phyloP scores from a whole-genome alignment of 1,140 invertebrate species.

The Drosophila pseudoobscura region DNA sequence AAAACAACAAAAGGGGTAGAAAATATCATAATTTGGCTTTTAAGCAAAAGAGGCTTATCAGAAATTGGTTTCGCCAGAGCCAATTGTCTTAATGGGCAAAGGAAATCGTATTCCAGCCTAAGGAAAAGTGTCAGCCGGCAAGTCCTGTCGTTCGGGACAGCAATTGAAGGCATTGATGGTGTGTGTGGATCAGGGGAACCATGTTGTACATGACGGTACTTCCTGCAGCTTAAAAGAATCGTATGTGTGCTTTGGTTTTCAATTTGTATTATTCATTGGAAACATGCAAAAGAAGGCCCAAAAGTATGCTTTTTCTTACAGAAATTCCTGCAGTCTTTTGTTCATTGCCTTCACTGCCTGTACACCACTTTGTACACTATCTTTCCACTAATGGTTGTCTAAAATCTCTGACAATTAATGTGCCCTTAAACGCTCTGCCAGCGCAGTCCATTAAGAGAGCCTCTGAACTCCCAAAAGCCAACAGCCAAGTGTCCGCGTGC shows the following conservation, averaged over 20 bases:
- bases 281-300: accelerated
- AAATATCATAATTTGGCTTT: slow-evolving; percentile 81
- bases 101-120: slow-evolving; percentile 51
- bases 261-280: too few relatives aligned
- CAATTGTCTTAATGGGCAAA: slow-evolving; percentile 76
- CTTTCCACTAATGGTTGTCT: not conserved
- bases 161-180: slow-evolving; percentile 37
- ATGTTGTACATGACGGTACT: slow-evolving; percentile 2
- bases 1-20: slow-evolving; percentile 41
- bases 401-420: not conserved
- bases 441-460: not conserved
- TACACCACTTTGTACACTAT: not conserved
- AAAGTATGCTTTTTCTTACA: not conserved
- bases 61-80: slow-evolving; percentile 76
- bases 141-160: slow-evolving; percentile 11
- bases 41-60: slow-evolving; percentile 80
- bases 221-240: not conserved
- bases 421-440: not conserved
- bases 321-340: too few relatives aligned
- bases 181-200: slow-evolving; percentile 11
- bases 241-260: slow-evolving; percentile 4
- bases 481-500: too few relatives aligned
- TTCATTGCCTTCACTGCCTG: too few relatives aligned
- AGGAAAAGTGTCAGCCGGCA: slow-evolving; percentile 43
- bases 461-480: not conserved